A percentile compares a stretch with the other conserved stretches of the same genome.
Evolutionary conservation across 1,140 invertebrate genomes (phyloP).

Genomic region (Halesus radiatus): DNA sequence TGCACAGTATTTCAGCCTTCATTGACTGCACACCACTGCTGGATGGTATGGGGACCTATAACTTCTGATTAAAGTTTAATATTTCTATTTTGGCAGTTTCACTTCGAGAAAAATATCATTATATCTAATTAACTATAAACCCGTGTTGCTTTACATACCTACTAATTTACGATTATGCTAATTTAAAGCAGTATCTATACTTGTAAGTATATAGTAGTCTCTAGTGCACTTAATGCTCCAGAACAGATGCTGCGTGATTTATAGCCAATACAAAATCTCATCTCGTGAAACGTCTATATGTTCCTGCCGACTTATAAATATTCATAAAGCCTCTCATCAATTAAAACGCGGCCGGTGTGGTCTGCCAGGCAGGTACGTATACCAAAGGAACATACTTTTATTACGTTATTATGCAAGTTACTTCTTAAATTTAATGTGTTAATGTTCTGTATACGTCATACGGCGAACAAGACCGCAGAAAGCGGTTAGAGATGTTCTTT

Average conservation of each 20-base stretch:
- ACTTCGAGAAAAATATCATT: too few species aligned
- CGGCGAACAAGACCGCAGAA: too few species aligned
- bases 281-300: constrained; percentile 1
- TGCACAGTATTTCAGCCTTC: too few species aligned
- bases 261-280: constrained; percentile 5
- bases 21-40: too few species aligned
- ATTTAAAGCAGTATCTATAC: neutral
- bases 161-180: neutral
- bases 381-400: too few species aligned
- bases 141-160: neutral
- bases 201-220: neutral
- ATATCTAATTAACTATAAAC: neutral
- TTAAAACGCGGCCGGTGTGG: neutral
- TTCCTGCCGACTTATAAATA: constrained; percentile 2
- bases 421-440: neutral
- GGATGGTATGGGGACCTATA: too few species aligned
- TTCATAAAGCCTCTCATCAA: neutral
- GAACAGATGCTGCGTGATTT: constrained; percentile 8
- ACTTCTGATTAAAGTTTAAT: too few species aligned
- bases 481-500: too few species aligned
- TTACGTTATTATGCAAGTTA: neutral
- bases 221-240: neutral
- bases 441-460: neutral
- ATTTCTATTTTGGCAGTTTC: too few species aligned
- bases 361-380: neutral